phyloP scores from a whole-genome alignment of 2,113 vertebrate genomes.

The Odontophorus gujanensis region DNA sequence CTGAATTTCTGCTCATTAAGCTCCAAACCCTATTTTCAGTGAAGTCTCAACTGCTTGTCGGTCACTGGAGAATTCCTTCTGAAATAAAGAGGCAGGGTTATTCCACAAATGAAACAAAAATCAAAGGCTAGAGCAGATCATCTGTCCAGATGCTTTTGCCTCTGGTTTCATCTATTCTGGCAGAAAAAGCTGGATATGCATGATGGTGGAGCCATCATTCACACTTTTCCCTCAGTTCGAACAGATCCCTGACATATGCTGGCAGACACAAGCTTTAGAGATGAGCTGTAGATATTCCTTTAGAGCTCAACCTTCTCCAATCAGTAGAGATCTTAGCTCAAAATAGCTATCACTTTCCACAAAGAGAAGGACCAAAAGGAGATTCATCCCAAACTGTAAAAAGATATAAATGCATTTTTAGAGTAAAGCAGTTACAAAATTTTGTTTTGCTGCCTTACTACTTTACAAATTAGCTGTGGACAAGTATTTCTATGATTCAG shows the following conservation, averaged over 20 bases:
- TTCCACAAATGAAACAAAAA: background rate
- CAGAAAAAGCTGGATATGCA: background rate
- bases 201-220: background rate
- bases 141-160: background rate
- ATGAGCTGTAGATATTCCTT: background rate
- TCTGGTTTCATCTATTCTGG: background rate
- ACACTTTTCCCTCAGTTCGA: conserved; percentile 5
- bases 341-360: background rate
- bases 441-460: background rate
- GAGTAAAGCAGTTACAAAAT: conserved; percentile 35
- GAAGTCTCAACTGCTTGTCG: conserved; percentile 5
- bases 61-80: conserved; percentile 9
- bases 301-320: background rate
- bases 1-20: conserved; percentile 50
- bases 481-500: accelerated
- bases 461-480: background rate
- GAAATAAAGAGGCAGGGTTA: background rate
- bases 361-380: conserved; percentile 19
- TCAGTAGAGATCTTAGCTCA: background rate
- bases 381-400: background rate
- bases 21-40: conserved; percentile 6
- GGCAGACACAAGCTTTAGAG: background rate
- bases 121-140: background rate
- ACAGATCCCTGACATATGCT: background rate
- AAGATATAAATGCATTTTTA: background rate